A percentile compares a stretch with the other conserved stretches of the same genome.
Evolutionary conservation across 2,113 vertebrate species (phyloP).

Genomic region (Gulo gulo): DNA sequence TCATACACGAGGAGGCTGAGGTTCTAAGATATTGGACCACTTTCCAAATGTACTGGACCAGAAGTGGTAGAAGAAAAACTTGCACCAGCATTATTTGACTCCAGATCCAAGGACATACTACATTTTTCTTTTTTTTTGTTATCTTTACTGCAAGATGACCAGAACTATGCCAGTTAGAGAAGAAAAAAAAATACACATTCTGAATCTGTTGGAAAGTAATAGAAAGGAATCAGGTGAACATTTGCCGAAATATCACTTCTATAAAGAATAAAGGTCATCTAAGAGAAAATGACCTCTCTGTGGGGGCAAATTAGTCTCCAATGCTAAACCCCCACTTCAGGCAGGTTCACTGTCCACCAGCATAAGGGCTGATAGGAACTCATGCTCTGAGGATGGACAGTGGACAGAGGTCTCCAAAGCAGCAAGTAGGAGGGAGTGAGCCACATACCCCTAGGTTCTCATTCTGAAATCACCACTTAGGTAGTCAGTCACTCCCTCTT

Average conservation of each 20-base stretch:
- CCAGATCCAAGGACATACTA: neutral
- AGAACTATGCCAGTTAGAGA: neutral
- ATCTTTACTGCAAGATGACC: neutral
- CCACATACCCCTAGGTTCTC: neutral
- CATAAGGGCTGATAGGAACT: neutral
- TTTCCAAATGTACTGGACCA: neutral
- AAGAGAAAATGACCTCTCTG: neutral
- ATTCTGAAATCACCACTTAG: neutral
- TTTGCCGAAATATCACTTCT: neutral
- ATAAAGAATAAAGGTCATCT: neutral
- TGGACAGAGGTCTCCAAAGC: neutral
- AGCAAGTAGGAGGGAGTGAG: accelerated
- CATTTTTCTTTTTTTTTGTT: neutral
- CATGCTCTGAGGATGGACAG: neutral
- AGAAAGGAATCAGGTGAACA: neutral
- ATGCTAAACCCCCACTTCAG: neutral
- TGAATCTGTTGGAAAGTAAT: neutral
- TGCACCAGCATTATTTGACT: neutral
- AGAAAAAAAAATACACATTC: neutral
- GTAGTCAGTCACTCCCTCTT: neutral
- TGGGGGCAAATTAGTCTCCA: neutral
- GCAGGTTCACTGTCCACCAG: neutral
- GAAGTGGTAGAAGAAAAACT: neutral
- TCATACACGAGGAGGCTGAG: neutral
- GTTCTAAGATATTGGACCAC: neutral